phyloP scores from a whole-genome alignment of 1,140 invertebrate species.

The Aricia agestis region DNA sequence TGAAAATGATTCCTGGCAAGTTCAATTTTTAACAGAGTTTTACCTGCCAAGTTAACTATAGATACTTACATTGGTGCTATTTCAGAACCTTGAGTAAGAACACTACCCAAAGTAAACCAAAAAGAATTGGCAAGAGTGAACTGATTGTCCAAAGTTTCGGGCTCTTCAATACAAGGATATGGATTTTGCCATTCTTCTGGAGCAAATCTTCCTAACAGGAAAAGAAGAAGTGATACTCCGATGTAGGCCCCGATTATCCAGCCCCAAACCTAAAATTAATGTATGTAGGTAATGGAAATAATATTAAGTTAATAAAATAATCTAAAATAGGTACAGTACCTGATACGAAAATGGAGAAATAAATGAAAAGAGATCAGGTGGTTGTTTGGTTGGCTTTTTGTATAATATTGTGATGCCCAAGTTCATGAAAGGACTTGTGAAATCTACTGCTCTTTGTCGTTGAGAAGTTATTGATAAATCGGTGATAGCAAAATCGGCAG shows the following conservation, averaged over 20 bases:
- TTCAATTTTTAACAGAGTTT: no score
- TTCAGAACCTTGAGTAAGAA: conserved; percentile 92
- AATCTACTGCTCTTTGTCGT: conserved; percentile 90
- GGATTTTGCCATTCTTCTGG: conserved; percentile 91
- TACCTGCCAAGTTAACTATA: neutral
- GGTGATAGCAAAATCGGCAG: conserved; percentile 91
- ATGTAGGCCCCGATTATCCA: conserved; percentile 86
- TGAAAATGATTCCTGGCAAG: no score
- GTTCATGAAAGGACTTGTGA: conserved; percentile 95
- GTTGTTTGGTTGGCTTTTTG: conserved; percentile 86
- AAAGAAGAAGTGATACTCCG: conserved; percentile 86
- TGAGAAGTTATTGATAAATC: conserved; percentile 94
- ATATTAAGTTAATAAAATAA: neutral
- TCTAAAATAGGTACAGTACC: conserved; percentile 34
- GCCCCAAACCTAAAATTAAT: conserved; percentile 83
- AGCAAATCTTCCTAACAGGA: conserved; percentile 86
- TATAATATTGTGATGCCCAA: conserved; percentile 91
- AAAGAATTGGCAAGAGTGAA: conserved; percentile 89
- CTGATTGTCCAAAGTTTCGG: conserved; percentile 88
- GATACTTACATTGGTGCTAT: conserved; percentile 83
- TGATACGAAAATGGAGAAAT: conserved; percentile 89
- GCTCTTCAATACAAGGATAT: conserved; percentile 86
- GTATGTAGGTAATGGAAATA: neutral
- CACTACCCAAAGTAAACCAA: conserved; percentile 88
- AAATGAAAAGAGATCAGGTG: conserved; percentile 91